These are phyloP conservation scores for Saccopteryx leptura DNA, from an alignment of 2,113 vertebrate species.

Conservation along the genomic window DNA sequence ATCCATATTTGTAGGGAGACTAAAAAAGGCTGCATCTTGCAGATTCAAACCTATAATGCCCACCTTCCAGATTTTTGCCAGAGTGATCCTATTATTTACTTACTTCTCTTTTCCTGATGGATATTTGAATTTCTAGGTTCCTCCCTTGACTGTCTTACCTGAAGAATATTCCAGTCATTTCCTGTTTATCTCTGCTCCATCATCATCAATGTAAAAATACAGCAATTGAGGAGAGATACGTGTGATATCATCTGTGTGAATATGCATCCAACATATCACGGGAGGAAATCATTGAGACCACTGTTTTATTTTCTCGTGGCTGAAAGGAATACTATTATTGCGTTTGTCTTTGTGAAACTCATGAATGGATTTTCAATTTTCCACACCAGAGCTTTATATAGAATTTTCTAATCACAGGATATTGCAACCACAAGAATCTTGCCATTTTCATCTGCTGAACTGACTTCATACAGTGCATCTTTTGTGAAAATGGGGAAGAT, in stretches of 20 bases:
- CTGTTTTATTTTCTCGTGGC: background rate
- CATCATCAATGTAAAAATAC: background rate
- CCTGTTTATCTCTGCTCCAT: background rate
- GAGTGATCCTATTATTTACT: background rate
- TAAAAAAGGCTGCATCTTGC: background rate
- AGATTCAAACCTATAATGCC: background rate
- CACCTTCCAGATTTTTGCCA: background rate
- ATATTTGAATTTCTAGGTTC: background rate
- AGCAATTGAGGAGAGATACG: background rate
- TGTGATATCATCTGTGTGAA: background rate
- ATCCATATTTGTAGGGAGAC: background rate
- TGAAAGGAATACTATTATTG: background rate
- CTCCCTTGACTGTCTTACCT: background rate
- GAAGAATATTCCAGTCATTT: background rate
- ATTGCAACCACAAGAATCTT: background rate
- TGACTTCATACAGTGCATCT: background rate
- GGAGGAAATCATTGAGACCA: background rate
- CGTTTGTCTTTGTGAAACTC: slow-evolving; percentile 1
- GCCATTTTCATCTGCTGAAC: background rate
- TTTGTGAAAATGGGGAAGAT: background rate
- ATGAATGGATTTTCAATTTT: slow-evolving; percentile 16
- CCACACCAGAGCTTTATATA: background rate
- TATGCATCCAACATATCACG: background rate
- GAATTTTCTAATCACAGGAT: background rate
- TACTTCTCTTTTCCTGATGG: background rate